Base-by-base conservation (phyloP, 2,797 vertebrate species). In the Molossus molossus region DNA sequence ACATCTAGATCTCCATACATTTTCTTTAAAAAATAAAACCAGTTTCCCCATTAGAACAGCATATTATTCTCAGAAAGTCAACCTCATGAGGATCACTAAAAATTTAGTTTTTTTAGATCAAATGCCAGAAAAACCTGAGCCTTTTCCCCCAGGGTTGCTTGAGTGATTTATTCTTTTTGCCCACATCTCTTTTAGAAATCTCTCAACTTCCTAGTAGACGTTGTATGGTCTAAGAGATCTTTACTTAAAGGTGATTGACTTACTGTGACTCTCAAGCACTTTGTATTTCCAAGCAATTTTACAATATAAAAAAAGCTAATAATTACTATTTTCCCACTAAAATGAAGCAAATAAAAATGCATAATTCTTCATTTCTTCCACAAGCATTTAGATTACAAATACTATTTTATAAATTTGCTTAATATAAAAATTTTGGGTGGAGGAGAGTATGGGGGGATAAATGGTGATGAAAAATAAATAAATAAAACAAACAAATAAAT, bases 1-100 rank as follows among this genome's bases (percentile, higher is more conserved):
- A 99, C 98, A 85, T 99, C 99, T 0, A 99, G 98, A 11, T 99
- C 98, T 23, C 99, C 98, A 80, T 99, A 99, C 97, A 98, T 98
- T 98, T 99, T 99, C 98, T 99, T 94, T 69, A 81, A 97, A 81
- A 97, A 55, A 94, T 69, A 96, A 92, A 95, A 75, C 14, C 37
- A 60, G 65, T 94, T 90, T 90, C 57, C 45, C 80, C 55, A 86
- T 96, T 94, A 97, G 76, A 80, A 89, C 27, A 50, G 13, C 25
- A 53, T 15, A 55, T 82, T 55, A 86, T 65, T 67, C 90, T 86
- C 58, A 79, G 72, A 92, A 92, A 73, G 45, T 53, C 72, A 77
- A 76, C 4, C 40, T 62, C 69, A 50, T 37, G 12, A 95, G 64
- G 85, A 85, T 64, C 85, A 87, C 45, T 93, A 90, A 76, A 79